Evolutionary conservation across 2,113 vertebrate genomes (phyloP).

Genomic region (Neopipo cinnamomea): DNA sequence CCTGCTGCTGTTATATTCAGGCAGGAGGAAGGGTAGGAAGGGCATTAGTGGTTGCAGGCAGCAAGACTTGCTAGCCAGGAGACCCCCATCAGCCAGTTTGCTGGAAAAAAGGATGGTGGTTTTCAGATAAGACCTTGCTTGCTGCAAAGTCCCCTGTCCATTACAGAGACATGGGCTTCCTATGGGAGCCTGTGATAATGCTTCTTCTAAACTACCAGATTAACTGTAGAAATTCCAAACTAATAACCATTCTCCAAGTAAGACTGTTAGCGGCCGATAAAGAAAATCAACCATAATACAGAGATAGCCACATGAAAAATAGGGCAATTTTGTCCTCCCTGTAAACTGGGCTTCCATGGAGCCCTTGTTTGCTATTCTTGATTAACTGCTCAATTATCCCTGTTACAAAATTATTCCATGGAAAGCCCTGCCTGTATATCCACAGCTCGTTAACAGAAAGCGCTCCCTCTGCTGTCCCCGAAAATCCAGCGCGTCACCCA

Average conservation of each 20-base stretch:
- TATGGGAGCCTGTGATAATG: background rate
- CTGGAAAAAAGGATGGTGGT: background rate
- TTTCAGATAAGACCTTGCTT: background rate
- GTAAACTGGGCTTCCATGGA: slow-evolving; percentile 49
- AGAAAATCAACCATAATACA: slow-evolving; percentile 49
- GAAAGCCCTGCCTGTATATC: slow-evolving; percentile 37
- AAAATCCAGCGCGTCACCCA: background rate
- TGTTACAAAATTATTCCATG: slow-evolving; percentile 30
- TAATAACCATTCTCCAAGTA: slow-evolving; percentile 46
- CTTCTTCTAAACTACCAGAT: slow-evolving; percentile 29
- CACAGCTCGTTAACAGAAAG: slow-evolving; percentile 21
- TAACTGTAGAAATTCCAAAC: slow-evolving; percentile 49
- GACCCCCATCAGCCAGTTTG: background rate
- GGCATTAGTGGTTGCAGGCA: background rate
- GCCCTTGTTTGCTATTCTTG: slow-evolving; percentile 61
- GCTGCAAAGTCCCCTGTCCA: background rate
- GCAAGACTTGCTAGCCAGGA: background rate
- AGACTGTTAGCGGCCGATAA: slow-evolving; percentile 46
- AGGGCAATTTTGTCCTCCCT: slow-evolving; percentile 60
- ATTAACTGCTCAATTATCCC: slow-evolving; percentile 65
- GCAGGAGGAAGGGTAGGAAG: background rate
- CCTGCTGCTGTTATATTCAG: background rate
- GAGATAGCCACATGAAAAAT: slow-evolving; percentile 65
- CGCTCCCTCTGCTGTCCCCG: background rate
- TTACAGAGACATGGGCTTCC: background rate